Evolutionary conservation across 2,888 invertebrate genomes (phyloP), one percentile per base, ranked within the genome.

Genomic region (Syrphus vitripennis): DNA sequence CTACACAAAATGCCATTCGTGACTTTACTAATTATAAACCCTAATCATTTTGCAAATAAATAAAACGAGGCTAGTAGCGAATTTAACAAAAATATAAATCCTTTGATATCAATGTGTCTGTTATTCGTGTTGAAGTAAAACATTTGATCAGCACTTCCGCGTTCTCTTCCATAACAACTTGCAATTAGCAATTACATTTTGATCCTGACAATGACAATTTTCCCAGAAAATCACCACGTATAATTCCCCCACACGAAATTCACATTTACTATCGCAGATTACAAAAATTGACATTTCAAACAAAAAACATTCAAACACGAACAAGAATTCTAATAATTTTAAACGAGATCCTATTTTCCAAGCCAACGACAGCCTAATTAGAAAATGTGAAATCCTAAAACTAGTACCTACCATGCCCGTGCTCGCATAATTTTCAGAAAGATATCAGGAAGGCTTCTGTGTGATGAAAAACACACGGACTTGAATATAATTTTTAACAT

Each of bases 401-500:
- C 50, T 50, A 50, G n/a, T 21, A 42, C 7, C 2, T 21, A 50
- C 48, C 48, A 50, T 0, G 6, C 12, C 1, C 21, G 3, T 7
- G 6, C 29, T 12, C 10, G 12, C 21, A 12, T 12, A 10, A 12
- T 0, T 5, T 48, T 5, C 4, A 4, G n/a, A n/a, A n/a, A n/a
- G n/a, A n/a, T n/a, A n/a, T n/a, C 12, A 48, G 12, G 3, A 61
- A 67, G 65, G 57, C 34, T n/a, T n/a, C 53, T 24, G 37, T 7
- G n/a, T n/a, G n/a, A n/a, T n/a, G n/a, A 63, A 82, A 77, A 86
- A 78, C 86, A 86, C 82, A 86, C 82, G 86, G 86, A 82, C 77
- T 59, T 82, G 82, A 69, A 74, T 77, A 78, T 86, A 59, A 82
- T 86, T 86, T 67, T 82, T 70, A 77, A 67, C 82, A 74, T 77